Base-by-base conservation (phyloP, 2,113 vertebrate genomes). In the Dissostichus mawsoni region DNA sequence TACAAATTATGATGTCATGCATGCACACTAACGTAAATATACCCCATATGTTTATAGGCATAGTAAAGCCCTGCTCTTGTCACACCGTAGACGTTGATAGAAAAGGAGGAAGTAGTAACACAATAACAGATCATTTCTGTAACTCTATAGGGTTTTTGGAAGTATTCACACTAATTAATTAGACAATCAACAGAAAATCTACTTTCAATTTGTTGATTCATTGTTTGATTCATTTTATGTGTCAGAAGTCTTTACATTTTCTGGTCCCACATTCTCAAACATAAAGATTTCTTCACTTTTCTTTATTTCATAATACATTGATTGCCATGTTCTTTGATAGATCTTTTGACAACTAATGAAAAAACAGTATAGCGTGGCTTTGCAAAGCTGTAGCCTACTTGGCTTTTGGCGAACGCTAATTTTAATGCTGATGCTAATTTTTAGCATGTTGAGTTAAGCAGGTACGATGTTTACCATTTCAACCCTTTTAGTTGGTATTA, bases 41-140 rank as follows among this genome's bases (percentile, higher is more conserved):
- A 47, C 20, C 65, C 18, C 8, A 29, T 3, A 8, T 5, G 14
- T 41, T 20, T 33, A 61, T 20, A 51, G 8, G 71, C 48, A 68
- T 14, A 47, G 45, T 18, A 25, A 41, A 13, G 68, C 29, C 48
- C 44, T 33, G 23, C 66, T 78, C 68, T 68, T 50, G 63, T 72
- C 57, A 74, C 64, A 71, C 50, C 68, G 18, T 18, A 11, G 14
- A 55, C 72, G 58, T 57, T 72, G 55, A 82, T 87, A 74, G 48
- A 55, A 8, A 1, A 65, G 25, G 12, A 52, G 57, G 16, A 75
- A 47, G 14, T 55, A 18, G 48, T 23, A 45, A 58, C 61, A 45
- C 33, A 57, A 72, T 44, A 50, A 53, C 23, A 67, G 73, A 70
- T 59, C 7, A 61, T 63, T 71, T 29, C 18, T 57, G n/a, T 41